Base-by-base conservation (phyloP, 2,797 vertebrate species). In the Tenualosa ilisha region DNA sequence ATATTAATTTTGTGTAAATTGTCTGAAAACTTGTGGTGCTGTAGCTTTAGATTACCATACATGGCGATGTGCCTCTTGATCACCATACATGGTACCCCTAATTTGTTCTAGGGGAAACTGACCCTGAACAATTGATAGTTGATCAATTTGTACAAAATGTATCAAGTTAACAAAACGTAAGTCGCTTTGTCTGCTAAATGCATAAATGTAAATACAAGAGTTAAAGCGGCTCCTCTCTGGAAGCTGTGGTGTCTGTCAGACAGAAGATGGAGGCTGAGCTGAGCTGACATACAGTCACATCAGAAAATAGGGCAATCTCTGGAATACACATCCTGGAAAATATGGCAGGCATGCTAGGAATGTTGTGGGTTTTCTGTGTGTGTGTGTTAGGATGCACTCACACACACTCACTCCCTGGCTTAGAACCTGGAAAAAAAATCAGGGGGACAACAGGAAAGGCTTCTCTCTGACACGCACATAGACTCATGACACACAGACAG, bases 251-350 rank as follows among this genome's bases (percentile, higher is more conserved):
- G 40, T 40, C 26, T 40, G 68, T 37, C 40, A 79, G 37, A 79
- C 8, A 7, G 31, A 51, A 51, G 50, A 31, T 31, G 50, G 50
- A 72, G 31, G 46, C 46, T 49, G 46, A 49, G 65, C 65, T 31
- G 13, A 31, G 4, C 65, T 37, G 65, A 72, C 65, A 72, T 40
- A 31, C 65, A 13, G 8, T 72, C 65, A 72, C 13, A 40, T 37
- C 65, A 79, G 72, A 20, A 46, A 79, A 17, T 37, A 43, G 20
- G 72, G 72, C 72, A 6, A 79, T 46, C 72, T 22, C 72, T 79
- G 72, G 53, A 53, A 82, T 31, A 54, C 49, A 56, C 81, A 82
- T 56, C 75, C 81, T 82, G 81, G 31, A 82, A 79, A 79, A 7
- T 79, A 79, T 79, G 72, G 37, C 72, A 46, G 72, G 72, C 37